Conservation (phyloP, 2,888 invertebrate genomes). For the Alcis repandata region DNA sequence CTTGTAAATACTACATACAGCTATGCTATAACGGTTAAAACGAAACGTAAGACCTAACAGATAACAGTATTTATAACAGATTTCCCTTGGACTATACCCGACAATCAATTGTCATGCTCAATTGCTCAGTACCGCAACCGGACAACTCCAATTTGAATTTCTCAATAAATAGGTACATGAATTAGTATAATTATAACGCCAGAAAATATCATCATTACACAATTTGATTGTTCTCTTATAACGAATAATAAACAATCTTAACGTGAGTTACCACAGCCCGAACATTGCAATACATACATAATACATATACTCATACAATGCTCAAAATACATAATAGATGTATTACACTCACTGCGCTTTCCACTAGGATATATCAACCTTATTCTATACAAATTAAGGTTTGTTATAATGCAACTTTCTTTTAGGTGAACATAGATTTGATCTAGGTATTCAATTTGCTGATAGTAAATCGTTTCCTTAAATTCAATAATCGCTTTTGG, state of each 20-base stretch:
- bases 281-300: conserved; percentile 23
- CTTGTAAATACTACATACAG: neutral
- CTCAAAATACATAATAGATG: conserved; percentile 4
- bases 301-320: neutral
- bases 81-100: neutral
- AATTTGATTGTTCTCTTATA: conserved; percentile 14
- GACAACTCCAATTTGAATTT: conserved; percentile 2
- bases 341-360: conserved; percentile 10
- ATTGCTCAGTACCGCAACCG: neutral
- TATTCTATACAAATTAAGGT: neutral
- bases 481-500: neutral
- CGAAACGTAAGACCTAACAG: no score
- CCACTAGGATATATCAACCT: neutral
- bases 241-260: conserved; percentile 2
- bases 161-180: neutral
- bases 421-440: conserved; percentile 10
- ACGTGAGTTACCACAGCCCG: conserved; percentile 37
- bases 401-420: neutral
- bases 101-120: neutral
- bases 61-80: no score
- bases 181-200: no score
- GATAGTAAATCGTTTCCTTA: neutral
- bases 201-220: conserved; percentile 12
- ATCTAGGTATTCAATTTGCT: neutral
- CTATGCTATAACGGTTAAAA: no score